A percentile compares a stretch with the other conserved stretches of the same genome.
These are phyloP conservation scores for Corynorhinus townsendii DNA, from an alignment of 2,113 vertebrate genomes.

Conservation along the genomic window DNA sequence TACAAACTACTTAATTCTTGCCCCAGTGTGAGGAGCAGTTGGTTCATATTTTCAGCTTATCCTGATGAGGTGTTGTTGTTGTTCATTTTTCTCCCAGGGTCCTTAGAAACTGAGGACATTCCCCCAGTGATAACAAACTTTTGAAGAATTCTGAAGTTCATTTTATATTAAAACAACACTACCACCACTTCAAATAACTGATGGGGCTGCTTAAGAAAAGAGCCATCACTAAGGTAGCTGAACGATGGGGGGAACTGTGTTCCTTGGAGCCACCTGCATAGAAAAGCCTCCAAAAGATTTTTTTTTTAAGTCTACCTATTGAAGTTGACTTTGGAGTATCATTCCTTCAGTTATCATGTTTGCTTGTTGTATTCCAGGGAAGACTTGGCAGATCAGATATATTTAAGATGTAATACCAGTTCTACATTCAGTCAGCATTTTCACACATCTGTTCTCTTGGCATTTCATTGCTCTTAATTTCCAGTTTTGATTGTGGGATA, in stretches of 20 bases:
- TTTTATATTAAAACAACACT: background rate
- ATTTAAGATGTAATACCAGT: background rate
- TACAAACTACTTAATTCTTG: background rate
- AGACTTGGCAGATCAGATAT: background rate
- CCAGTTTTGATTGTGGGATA: background rate
- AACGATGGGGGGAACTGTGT: background rate
- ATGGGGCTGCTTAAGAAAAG: background rate
- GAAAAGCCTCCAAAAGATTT: background rate
- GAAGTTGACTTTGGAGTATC: background rate
- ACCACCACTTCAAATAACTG: background rate
- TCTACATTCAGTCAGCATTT: background rate
- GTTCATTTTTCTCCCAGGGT: background rate
- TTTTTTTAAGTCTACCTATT: background rate
- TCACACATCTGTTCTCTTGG: background rate
- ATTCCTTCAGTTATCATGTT: background rate
- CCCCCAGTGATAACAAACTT: background rate
- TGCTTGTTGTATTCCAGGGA: background rate
- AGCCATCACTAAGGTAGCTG: background rate
- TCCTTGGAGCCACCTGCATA: background rate
- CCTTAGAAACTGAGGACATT: conserved; percentile 17
- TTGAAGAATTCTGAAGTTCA: background rate
- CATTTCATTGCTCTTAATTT: background rate
- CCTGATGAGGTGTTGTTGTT: background rate
- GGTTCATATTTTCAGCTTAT: background rate
- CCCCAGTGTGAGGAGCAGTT: background rate